phyloP scores from a whole-genome alignment of 2,888 invertebrate species.

The Clanis bilineata region DNA sequence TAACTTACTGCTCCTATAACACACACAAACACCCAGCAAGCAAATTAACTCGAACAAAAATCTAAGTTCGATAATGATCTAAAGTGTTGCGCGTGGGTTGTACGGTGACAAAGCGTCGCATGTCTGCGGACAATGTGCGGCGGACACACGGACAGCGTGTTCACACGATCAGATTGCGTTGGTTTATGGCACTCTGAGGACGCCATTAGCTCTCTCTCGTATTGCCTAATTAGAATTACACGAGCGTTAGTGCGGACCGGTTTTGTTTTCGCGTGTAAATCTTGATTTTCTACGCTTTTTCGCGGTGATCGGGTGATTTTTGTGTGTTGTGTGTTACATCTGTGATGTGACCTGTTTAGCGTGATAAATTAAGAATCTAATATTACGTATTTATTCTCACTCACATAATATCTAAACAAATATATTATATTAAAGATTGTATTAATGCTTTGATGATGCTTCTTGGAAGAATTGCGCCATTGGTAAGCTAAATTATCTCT shows the following conservation, averaged over 20 bases:
- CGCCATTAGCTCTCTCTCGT: constrained; percentile 71
- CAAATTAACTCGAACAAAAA: constrained; percentile 14
- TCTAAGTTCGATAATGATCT: constrained; percentile 13
- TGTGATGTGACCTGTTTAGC: no score
- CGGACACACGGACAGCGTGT: constrained; percentile 69
- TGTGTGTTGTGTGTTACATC: background rate
- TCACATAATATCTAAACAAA: no score
- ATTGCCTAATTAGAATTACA: constrained; percentile 81
- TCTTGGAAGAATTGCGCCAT: no score
- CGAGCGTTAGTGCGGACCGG: constrained; percentile 52
- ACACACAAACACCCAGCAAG: constrained; percentile 9
- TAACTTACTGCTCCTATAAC: background rate
- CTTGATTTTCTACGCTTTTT: constrained; percentile 10
- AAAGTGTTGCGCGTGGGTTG: constrained; percentile 22
- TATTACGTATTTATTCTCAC: no score
- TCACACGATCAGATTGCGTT: constrained; percentile 78
- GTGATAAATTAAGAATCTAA: background rate
- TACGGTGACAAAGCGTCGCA: constrained; percentile 80
- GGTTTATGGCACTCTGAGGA: constrained; percentile 66
- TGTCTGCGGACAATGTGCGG: constrained; percentile 67
- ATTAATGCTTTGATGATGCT: no score
- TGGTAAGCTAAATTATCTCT: no score
- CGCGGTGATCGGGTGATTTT: background rate
- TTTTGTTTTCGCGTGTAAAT: constrained; percentile 36
- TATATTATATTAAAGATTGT: no score